Conservation (phyloP, 2,888 invertebrate species). For the Cataglyphis altisquamis region DNA sequence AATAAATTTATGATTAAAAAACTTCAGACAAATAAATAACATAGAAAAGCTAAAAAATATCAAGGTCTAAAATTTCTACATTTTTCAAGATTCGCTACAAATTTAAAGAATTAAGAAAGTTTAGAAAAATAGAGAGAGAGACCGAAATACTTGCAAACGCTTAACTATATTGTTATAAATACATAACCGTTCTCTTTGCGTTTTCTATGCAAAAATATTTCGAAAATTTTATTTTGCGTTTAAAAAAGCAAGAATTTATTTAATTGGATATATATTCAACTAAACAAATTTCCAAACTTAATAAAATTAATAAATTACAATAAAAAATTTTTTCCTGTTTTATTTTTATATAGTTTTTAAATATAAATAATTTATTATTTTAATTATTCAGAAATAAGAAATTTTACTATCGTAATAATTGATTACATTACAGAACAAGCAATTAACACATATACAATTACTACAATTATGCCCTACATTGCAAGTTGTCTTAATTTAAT, state of each 20-base stretch:
- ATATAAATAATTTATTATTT: neutral
- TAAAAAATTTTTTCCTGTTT: neutral
- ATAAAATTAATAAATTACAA: neutral
- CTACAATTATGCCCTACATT: neutral
- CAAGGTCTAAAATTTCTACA: neutral
- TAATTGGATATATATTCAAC: too few species aligned
- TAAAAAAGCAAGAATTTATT: too few species aligned
- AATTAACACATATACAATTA: neutral
- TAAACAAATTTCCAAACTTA: too few species aligned
- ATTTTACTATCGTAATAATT: neutral
- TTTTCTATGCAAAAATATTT: too few species aligned
- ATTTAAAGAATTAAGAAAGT: too few species aligned
- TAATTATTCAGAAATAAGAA: neutral
- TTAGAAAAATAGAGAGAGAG: too few species aligned
- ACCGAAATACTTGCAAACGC: too few species aligned
- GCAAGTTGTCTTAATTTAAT: conserved; percentile 20
- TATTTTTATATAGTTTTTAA: neutral
- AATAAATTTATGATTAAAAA: neutral
- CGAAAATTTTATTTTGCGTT: too few species aligned
- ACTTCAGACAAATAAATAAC: neutral
- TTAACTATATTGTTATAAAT: too few species aligned
- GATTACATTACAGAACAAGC: neutral
- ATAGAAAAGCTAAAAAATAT: neutral
- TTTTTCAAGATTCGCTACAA: too few species aligned
- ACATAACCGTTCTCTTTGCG: too few species aligned